Percentiles rank a stretch among this genome's conserved stretches.
phyloP scores from a whole-genome alignment of 2,113 vertebrate genomes.

The Peromyscus polionotus region DNA sequence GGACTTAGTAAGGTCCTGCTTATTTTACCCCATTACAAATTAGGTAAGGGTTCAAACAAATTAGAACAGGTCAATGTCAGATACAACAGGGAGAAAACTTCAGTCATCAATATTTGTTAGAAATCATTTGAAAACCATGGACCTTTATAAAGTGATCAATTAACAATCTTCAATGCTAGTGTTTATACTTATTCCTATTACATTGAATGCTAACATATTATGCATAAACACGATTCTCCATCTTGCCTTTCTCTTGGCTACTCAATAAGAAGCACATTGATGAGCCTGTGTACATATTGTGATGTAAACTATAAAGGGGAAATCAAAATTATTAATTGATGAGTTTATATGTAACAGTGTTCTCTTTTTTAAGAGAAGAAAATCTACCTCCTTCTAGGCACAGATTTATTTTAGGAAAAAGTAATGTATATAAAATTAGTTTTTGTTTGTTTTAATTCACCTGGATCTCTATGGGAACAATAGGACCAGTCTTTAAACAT shows the following conservation, averaged over 20 bases:
- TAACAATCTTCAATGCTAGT: background rate
- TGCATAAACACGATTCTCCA: background rate
- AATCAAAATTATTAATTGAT: background rate
- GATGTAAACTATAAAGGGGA: background rate
- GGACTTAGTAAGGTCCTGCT: background rate
- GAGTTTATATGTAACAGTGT: background rate
- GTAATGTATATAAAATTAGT: background rate
- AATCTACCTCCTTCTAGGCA: background rate
- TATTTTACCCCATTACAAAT: background rate
- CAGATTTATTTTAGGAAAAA: background rate
- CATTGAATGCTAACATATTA: background rate
- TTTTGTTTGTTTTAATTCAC: background rate
- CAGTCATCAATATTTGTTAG: background rate
- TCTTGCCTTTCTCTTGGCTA: background rate
- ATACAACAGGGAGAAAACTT: background rate
- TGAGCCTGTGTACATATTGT: background rate
- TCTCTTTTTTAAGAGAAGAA: background rate
- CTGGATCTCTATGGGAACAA: background rate
- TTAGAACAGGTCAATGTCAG: background rate
- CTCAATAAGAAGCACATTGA: background rate
- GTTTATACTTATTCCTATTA: background rate
- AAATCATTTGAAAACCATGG: background rate
- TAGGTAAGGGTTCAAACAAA: constrained; percentile 28
- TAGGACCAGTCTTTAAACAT: background rate
- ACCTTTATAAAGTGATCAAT: background rate